Base-by-base conservation (phyloP, 2,113 vertebrate genomes). In the Sebastes schlegelii region DNA sequence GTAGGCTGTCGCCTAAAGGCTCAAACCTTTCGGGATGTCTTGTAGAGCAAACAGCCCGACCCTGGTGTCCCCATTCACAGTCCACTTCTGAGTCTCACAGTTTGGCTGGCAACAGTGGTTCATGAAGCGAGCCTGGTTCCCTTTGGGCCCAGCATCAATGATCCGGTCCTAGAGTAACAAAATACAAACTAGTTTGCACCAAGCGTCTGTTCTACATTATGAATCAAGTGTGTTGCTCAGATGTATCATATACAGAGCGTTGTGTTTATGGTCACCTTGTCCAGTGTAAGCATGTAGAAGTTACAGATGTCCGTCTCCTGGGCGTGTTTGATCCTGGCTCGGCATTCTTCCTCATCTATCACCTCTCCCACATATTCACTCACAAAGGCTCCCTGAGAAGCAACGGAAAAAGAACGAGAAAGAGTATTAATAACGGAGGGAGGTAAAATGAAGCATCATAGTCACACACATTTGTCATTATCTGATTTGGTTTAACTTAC, bases 31-130 rank as follows among this genome's bases (percentile, higher is more conserved):
- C 92, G 97, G 96, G 94, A 99, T 96, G 92, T 99, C 98, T 85
- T 96, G 97, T n/a, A 99, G 93, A 21, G 98, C 97, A 93, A 99
- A 99, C 74, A 99, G 96, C 19, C 98, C 98, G 0, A 99, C 98
- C 9, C 98, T 95, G 0, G 98, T 99, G 81, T 99, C 98, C 0
- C 98, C 98, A 0, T 99, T 99, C 90, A 99, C 98, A 75, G 97
- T 99, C 98, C 98, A 99, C 73, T 99, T 99, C 94, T 99, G 98
- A 5, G 98, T 99, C 93, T 99, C 98, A 80, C 98, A 99, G 94
- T 99, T 99, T 65, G 98, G 98, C 88, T 99, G 97, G 92, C 98
- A 99, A 89, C 98, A 96, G 60, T 99, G 98, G 92, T 99, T 99
- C 98, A 99, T 99, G 90, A 99, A 99, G 40, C 98, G 97, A 58